A percentile compares a stretch with the other conserved stretches of the same genome.
Conservation (phyloP, 35 echinoderm and acorn worm genomes). For the Ophioderma brevispina region DNA sequence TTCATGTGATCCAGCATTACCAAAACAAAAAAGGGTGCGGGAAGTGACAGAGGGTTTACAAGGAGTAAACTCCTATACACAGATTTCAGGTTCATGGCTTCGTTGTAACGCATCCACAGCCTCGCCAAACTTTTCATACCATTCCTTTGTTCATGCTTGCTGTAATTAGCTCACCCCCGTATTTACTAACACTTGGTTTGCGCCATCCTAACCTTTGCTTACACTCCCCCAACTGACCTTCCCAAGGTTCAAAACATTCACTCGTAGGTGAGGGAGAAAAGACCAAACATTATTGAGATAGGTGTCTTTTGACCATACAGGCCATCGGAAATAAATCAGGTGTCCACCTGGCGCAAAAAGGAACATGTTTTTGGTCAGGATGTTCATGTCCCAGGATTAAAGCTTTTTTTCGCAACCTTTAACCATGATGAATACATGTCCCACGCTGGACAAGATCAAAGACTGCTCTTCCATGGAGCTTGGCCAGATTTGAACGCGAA, state of each 20-base stretch:
- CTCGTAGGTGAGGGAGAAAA: slow-evolving; percentile 83
- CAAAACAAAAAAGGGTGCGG: too few species aligned
- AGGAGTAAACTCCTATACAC: slow-evolving; percentile 82
- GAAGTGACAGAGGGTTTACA: slow-evolving; percentile 55
- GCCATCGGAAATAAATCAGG: slow-evolving; percentile 84
- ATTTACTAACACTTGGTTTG: slow-evolving; percentile 36
- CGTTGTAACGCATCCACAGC: slow-evolving; percentile 66
- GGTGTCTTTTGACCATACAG: slow-evolving; percentile 83
- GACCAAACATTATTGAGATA: slow-evolving; percentile 87
- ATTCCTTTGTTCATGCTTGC: slow-evolving; percentile 48
- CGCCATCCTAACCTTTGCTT: slow-evolving; percentile 88
- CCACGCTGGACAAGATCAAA: slow-evolving; percentile 83
- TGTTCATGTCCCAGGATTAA: slow-evolving; percentile 99
- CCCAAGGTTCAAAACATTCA: slow-evolving; percentile 82
- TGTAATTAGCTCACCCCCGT: slow-evolving; percentile 75
- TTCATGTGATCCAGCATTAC: slow-evolving; percentile 90
- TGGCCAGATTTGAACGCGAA: slow-evolving; percentile 92
- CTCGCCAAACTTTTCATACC: slow-evolving; percentile 74
- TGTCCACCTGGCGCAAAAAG: slow-evolving; percentile 81
- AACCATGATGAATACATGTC: slow-evolving; percentile 86
- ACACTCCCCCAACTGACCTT: slow-evolving; percentile 96
- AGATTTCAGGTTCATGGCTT: slow-evolving; percentile 66
- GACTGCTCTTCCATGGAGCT: slow-evolving; percentile 74
- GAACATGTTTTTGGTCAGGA: slow-evolving; percentile 99
- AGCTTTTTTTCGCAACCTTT: slow-evolving; percentile 88